Evolutionary conservation across 1,140 invertebrate species (phyloP), one percentile per base, ranked within the genome.

Genomic region (Elymnias hypermnestra): DNA sequence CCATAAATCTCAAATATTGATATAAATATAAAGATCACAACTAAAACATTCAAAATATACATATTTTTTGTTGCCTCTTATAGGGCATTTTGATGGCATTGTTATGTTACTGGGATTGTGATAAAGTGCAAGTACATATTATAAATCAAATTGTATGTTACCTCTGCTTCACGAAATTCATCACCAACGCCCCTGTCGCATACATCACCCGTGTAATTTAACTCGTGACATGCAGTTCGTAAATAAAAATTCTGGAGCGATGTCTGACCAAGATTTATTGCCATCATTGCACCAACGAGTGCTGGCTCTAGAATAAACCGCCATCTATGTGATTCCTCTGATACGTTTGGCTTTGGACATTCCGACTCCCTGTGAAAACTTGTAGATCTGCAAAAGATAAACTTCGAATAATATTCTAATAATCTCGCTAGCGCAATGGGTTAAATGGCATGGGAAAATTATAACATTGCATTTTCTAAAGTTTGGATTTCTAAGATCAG

Each of bases 181-280:
- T 78, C 77, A 22, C 76, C 78, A 3, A 83, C 76, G 5, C 81
- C 81, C 37, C 47, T 71, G 15, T 67, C 63, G 23, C 82, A 85
- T 13, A 82, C 61, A 25, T 73, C 71, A 8, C 44, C 18, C 1
- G 63, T 44, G 13, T 71, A 62, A 6, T 57, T 57, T 36, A 85
- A 53, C 37, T 85, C 82, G 3, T 66, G 72, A 51, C 82, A 85
- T 15, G 82, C 82, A 14, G 82, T 83, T 17, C 69, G 56, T 19
- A 85, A 59, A 44, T 85, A 85, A 39, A 85, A 74, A 53, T 83
- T 85, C 50, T 85, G 82, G 12, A 83, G 42, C 3, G 79, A 82
- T 2, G 82, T 85, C 52, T 83, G 77, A 2, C 71, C 72, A 1
- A 85, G 66, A 51, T 76, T 79, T 46, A 85, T 85, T 7, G 82